phyloP scores from a whole-genome alignment of 2,888 invertebrate genomes.

The Girardia tigrina region DNA sequence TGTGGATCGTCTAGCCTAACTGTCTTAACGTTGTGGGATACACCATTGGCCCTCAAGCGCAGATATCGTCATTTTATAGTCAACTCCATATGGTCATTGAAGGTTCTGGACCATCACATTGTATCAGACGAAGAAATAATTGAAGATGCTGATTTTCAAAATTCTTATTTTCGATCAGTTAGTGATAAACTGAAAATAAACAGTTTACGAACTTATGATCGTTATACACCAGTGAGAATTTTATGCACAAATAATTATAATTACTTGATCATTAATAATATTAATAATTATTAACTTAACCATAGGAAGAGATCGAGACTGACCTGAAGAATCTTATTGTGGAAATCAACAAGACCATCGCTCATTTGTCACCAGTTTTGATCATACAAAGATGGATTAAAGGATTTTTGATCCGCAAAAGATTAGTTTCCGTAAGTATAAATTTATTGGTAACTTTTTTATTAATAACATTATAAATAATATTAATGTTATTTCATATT shows the following conservation, averaged over 20 bases:
- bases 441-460: no score
- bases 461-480: no score
- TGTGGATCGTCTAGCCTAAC: constrained; percentile 41
- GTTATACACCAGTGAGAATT: background rate
- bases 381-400: constrained; percentile 45
- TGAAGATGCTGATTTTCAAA: constrained; percentile 47
- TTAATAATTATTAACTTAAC: background rate
- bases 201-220: background rate
- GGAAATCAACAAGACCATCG: constrained; percentile 42
- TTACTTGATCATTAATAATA: background rate
- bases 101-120: constrained; percentile 46
- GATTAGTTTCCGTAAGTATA: no score
- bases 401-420: constrained; percentile 42
- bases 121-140: constrained; percentile 50
- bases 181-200: constrained; percentile 9
- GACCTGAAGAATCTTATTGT: background rate
- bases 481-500: no score
- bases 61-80: constrained; percentile 49
- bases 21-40: constrained; percentile 47
- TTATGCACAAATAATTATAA: background rate
- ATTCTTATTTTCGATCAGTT: constrained; percentile 35
- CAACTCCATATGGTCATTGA: constrained; percentile 47
- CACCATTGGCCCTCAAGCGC: constrained; percentile 46
- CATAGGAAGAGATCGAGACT: background rate
- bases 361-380: constrained; percentile 46